phyloP scores from a whole-genome alignment of 1,140 invertebrate genomes.

The Pseudomyrmex gracilis region DNA sequence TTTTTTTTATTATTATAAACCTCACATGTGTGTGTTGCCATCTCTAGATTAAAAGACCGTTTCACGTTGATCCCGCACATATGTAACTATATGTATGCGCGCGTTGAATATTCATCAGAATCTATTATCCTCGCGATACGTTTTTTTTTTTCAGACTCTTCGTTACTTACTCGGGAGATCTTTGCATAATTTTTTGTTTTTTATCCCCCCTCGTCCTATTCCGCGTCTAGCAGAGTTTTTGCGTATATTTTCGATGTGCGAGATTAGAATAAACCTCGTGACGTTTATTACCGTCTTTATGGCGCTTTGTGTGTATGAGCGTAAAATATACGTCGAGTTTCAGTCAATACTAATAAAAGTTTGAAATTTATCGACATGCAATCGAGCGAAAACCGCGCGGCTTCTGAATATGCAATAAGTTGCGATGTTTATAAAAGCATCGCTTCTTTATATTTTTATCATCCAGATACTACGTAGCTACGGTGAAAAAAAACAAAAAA shows the following conservation, averaged over 20 bases:
- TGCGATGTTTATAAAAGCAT: neutral
- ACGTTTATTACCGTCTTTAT: conserved; percentile 29
- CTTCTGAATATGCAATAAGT: neutral
- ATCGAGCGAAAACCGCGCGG: no score
- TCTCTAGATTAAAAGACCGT: conserved; percentile 47
- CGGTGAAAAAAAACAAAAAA: neutral
- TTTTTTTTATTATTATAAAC: no score
- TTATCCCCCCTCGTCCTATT: neutral
- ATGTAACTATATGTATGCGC: neutral
- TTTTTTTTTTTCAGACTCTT: conserved; percentile 18
- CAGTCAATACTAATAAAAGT: no score
- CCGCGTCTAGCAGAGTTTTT: neutral
- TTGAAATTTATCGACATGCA: no score
- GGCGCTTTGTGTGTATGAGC: conserved; percentile 1
- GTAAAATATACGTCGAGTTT: conserved; percentile 4
- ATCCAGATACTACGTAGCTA: neutral
- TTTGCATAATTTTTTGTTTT: neutral
- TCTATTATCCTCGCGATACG: conserved; percentile 23
- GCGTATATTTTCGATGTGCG: conserved; percentile 19
- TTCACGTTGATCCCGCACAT: conserved; percentile 26
- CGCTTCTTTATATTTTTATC: conserved; percentile 9
- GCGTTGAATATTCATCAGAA: conserved; percentile 51
- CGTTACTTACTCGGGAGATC: conserved; percentile 22
- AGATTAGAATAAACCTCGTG: conserved; percentile 15
- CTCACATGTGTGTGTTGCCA: neutral